Percentiles rank a stretch among this genome's conserved stretches.
phyloP scores from a whole-genome alignment of 2,113 vertebrate genomes.

The Chaetodon trifascialis region DNA sequence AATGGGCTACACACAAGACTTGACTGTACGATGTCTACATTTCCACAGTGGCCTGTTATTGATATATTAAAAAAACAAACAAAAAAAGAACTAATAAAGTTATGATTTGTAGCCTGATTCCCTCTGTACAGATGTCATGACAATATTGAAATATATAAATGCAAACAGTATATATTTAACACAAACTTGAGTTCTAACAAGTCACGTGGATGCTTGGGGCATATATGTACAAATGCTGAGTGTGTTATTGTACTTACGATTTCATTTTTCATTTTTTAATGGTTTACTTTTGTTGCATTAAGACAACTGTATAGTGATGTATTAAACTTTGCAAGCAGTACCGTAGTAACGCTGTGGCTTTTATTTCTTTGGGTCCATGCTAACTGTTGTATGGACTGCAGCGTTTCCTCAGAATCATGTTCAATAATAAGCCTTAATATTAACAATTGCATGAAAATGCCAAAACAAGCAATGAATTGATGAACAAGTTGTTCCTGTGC shows the following conservation, averaged over 20 bases:
- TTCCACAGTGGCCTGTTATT: slow-evolving; percentile 87
- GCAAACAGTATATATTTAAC: slow-evolving; percentile 80
- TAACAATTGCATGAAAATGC: neutral
- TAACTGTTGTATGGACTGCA: neutral
- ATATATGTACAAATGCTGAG: slow-evolving; percentile 91
- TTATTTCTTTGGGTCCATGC: slow-evolving; percentile 25
- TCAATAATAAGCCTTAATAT: neutral
- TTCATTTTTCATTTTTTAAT: slow-evolving; percentile 83
- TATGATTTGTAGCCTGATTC: slow-evolving; percentile 88
- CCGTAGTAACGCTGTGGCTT: slow-evolving; percentile 47
- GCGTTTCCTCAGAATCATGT: neutral
- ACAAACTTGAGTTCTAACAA: slow-evolving; percentile 82
- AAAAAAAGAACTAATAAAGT: slow-evolving; percentile 75
- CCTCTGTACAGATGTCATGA: slow-evolving; percentile 87
- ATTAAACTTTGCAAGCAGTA: slow-evolving; percentile 86
- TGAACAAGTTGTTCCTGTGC: neutral
- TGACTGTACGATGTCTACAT: slow-evolving; percentile 87
- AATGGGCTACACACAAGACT: slow-evolving; percentile 86
- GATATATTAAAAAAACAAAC: slow-evolving; percentile 73
- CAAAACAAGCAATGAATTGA: neutral
- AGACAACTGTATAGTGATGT: slow-evolving; percentile 81
- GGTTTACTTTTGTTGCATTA: slow-evolving; percentile 79
- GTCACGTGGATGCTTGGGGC: slow-evolving; percentile 90
- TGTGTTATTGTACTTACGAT: slow-evolving; percentile 77
- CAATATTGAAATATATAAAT: slow-evolving; percentile 76